Percentiles rank a stretch among this genome's conserved stretches.
These are phyloP conservation scores for Hippoglossus stenolepis DNA, from an alignment of 2,113 vertebrate species.

Conservation along the genomic window DNA sequence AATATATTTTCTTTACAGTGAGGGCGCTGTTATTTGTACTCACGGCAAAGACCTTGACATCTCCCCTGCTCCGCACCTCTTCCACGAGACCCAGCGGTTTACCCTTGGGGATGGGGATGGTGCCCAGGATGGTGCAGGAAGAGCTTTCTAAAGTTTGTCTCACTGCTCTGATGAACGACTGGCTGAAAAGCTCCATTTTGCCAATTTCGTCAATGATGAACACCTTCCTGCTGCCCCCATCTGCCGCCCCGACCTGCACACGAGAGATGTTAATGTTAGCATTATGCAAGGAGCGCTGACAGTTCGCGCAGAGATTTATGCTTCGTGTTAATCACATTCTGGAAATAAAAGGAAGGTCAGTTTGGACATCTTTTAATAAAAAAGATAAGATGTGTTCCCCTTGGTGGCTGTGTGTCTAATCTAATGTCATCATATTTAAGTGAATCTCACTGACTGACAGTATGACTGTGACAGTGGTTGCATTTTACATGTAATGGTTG, in stretches of 20 bases:
- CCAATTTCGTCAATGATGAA: constrained; percentile 95
- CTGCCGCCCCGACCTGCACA: constrained; percentile 73
- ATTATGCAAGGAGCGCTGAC: neutral
- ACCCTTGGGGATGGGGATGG: constrained; percentile 91
- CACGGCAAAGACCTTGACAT: constrained; percentile 91
- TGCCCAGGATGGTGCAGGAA: constrained; percentile 86
- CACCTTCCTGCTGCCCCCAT: constrained; percentile 74
- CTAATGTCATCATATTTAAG: neutral
- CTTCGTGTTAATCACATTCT: neutral
- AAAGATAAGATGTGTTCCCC: neutral
- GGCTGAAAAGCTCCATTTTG: constrained; percentile 98
- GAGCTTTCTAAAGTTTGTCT: constrained; percentile 81
- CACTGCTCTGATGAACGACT: constrained; percentile 89
- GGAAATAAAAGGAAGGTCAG: neutral
- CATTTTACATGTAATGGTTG: neutral
- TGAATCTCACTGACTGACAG: neutral
- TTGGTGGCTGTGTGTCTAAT: neutral
- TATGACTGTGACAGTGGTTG: neutral
- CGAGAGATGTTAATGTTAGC: neutral
- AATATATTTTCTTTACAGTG: constrained; percentile 28
- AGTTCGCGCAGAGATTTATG: neutral
- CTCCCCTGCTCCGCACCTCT: constrained; percentile 88
- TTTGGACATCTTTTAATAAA: neutral
- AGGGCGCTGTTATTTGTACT: constrained; percentile 72
- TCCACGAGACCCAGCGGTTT: constrained; percentile 91